A percentile compares a stretch with the other conserved stretches of the same genome.
Evolutionary conservation across 2,797 vertebrate genomes (phyloP).

Genomic region (Smutsia gigantea): DNA sequence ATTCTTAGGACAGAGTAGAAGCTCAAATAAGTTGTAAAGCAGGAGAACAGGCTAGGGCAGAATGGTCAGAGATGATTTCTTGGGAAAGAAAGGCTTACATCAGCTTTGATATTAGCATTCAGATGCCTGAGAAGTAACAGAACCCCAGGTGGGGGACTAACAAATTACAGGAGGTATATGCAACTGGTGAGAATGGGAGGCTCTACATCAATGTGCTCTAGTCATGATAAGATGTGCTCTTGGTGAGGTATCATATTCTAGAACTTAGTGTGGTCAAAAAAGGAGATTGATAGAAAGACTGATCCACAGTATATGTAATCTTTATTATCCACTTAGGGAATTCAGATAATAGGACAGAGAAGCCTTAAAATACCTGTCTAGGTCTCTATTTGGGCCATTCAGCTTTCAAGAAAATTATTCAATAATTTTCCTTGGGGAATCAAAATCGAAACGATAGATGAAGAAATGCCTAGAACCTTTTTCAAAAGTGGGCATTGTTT

Average conservation of each 20-base stretch:
- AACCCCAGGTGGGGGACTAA: neutral
- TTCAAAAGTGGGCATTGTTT: neutral
- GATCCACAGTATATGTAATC: accelerated
- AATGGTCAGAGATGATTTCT: neutral
- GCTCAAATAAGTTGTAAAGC: neutral
- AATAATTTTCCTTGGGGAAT: neutral
- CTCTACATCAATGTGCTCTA: neutral
- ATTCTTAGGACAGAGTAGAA: neutral
- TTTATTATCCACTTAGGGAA: neutral
- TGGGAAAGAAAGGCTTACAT: neutral
- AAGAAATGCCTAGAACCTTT: neutral
- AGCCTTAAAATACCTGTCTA: neutral
- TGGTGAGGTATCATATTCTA: neutral
- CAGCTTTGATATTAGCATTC: neutral
- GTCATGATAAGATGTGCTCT: neutral
- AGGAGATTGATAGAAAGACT: neutral
- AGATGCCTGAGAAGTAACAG: neutral
- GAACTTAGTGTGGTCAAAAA: neutral
- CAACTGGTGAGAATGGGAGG: neutral
- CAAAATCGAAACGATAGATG: conserved; percentile 5
- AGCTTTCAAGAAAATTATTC: neutral
- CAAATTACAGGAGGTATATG: neutral
- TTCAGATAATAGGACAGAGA: neutral
- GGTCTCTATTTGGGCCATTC: neutral
- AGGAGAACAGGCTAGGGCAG: neutral